A percentile compares a stretch with the other conserved stretches of the same genome.
Conservation (phyloP, 2,113 vertebrate genomes). For the Psettodes erumei region DNA sequence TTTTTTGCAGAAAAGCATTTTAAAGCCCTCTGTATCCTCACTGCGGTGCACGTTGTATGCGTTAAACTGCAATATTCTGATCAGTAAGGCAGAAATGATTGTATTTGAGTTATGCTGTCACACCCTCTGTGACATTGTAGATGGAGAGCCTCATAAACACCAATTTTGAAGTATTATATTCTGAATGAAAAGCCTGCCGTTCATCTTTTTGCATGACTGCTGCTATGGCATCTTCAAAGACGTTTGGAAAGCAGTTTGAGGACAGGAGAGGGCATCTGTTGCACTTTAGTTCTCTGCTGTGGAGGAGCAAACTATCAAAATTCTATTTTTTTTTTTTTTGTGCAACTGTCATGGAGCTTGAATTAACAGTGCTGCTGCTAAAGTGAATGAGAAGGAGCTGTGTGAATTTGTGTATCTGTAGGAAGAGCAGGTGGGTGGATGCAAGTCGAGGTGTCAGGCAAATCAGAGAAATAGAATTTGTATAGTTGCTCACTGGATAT, state of each 20-base stretch:
- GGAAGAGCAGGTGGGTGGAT: conserved; percentile 37
- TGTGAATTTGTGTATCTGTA: conserved; percentile 19
- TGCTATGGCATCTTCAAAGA: neutral
- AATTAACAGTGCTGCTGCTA: conserved; percentile 20
- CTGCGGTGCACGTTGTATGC: neutral
- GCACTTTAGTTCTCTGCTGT: conserved; percentile 16
- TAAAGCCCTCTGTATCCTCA: conserved; percentile 30
- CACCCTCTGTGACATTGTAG: neutral
- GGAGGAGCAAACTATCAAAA: conserved; percentile 50
- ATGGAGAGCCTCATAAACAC: neutral
- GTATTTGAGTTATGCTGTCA: neutral
- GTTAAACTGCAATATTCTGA: neutral
- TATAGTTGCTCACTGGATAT: conserved; percentile 36
- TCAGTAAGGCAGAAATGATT: accelerated
- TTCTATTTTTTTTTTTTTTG: conserved; percentile 55
- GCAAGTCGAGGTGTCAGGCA: conserved; percentile 40
- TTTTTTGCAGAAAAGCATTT: conserved; percentile 14
- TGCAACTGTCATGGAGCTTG: conserved; percentile 31
- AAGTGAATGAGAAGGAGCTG: conserved; percentile 21
- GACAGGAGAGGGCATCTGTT: conserved; percentile 13
- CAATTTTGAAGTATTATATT: neutral
- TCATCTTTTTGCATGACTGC: neutral
- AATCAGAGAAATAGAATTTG: conserved; percentile 50
- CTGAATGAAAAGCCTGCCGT: neutral
- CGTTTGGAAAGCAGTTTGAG: conserved; percentile 20